Evolutionary conservation across 2,797 vertebrate species (phyloP), one percentile per base, ranked within the genome.

Genomic region (Chloroceryle amazona): DNA sequence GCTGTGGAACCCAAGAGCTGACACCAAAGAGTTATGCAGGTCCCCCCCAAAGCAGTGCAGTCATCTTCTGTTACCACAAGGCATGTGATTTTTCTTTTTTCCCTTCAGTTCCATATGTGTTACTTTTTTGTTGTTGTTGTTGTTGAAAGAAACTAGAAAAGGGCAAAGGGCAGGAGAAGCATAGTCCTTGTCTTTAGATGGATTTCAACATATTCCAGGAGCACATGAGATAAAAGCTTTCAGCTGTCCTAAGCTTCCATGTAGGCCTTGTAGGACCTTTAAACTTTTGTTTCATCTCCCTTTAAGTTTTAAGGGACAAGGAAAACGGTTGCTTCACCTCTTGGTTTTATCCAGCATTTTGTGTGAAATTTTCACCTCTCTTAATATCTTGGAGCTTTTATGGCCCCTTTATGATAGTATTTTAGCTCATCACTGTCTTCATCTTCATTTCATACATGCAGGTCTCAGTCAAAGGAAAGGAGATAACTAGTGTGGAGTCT

Each of bases 111-210:
- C 79, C 46, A 52, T 60, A 23, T 91, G 52, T 42, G 11, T 83
- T 78, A 84, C 55, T 5, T 35, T 68, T 89, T 86, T 83, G 37
- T 37, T 10, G 37, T 37, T 37, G 37, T 37, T 37, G 37, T 66
- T 23, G n/a, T 37, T 78, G 80, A 93, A 95, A 89, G 29, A 23
- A 94, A 25, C 16, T 35, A 57, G 52, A 73, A 91, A 89, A 87
- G 65, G 63, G 72, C 66, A 87, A 93, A 93, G 61, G 57, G 74
- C 51, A 88, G 68, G 72, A 81, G 67, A 96, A 92, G 10, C 35
- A 22, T 9, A 52, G 80, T 81, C 58, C 51, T 90, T 94, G 44
- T 58, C 76, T 76, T 68, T 62, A 52, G 44, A 21, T 70, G 19
- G 60, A 60, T 93, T 96, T 90, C 60, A 60, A 0, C 1, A 0